Evolutionary conservation across 1,140 invertebrate genomes (phyloP).

Genomic region (Cardiocondyla obscurior): DNA sequence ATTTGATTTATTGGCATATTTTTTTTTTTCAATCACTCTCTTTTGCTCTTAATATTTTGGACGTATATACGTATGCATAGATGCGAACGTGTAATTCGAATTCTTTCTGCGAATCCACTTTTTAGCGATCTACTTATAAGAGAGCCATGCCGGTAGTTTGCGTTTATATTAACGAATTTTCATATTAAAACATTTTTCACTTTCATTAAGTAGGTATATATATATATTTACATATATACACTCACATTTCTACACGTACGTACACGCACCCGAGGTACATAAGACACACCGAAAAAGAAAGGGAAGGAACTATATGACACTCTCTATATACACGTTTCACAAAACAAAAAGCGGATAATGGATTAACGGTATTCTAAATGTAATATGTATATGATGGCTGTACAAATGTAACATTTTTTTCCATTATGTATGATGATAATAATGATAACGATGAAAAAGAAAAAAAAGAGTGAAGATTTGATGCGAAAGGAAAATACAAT

Average conservation of each 20-base stretch:
- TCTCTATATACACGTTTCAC: conserved; percentile 64
- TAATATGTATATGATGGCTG: conserved; percentile 83
- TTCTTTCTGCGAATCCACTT: background rate
- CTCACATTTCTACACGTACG: background rate
- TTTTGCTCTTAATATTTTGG: background rate
- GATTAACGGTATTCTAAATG: conserved; percentile 83
- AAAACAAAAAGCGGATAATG: conserved; percentile 76
- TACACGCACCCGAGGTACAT: conserved; percentile 61
- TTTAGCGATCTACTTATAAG: conserved; percentile 38
- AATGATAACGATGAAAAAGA: conserved; percentile 67
- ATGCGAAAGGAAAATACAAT: conserved; percentile 72
- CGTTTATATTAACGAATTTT: conserved; percentile 69
- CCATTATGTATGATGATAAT: conserved; percentile 82
- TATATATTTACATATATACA: conserved; percentile 52
- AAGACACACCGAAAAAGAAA: conserved; percentile 66
- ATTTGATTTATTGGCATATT: conserved; percentile 72
- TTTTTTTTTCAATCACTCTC: background rate
- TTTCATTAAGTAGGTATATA: conserved; percentile 71
- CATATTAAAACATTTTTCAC: conserved; percentile 75
- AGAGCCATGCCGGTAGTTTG: conserved; percentile 71
- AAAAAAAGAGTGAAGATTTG: conserved; percentile 73
- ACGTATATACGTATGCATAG: background rate
- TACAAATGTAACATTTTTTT: conserved; percentile 84
- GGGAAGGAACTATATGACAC: conserved; percentile 55
- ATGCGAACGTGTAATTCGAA: background rate